phyloP scores from a whole-genome alignment of 2,888 invertebrate species.

The Eueremaeus valkanovi region DNA sequence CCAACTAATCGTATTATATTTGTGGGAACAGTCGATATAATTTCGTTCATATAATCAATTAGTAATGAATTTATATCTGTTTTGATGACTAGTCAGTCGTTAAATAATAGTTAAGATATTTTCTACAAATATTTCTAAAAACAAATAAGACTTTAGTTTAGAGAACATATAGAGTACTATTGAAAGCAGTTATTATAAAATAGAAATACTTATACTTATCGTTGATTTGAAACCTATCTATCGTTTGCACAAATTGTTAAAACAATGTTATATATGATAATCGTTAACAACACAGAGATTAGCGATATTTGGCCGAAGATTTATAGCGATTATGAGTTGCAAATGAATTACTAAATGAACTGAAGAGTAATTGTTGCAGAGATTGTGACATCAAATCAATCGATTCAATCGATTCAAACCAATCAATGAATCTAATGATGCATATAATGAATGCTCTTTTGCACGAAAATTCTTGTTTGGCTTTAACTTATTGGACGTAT shows the following conservation, averaged over 20 bases:
- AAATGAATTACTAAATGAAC: neutral
- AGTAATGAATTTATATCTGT: too few species aligned
- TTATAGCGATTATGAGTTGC: neutral
- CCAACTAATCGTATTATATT: too few species aligned
- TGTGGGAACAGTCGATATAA: neutral
- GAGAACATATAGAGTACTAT: neutral
- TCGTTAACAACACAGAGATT: slow-evolving; percentile 20
- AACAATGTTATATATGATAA: neutral
- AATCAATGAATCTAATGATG: slow-evolving; percentile 7
- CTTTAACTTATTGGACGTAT: slow-evolving; percentile 32
- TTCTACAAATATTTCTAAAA: neutral
- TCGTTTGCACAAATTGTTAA: slow-evolving; percentile 28
- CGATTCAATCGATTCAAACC: neutral
- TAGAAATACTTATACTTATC: slow-evolving; percentile 32
- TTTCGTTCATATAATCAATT: neutral
- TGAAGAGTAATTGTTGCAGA: slow-evolving; percentile 9
- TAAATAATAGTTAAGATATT: neutral
- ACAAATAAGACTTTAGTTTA: neutral
- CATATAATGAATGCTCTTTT: slow-evolving; percentile 33
- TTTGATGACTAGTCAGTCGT: slow-evolving; percentile 14
- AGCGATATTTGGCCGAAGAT: neutral
- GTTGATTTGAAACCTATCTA: slow-evolving; percentile 35
- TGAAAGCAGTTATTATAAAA: slow-evolving; percentile 5
- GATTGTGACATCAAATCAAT: slow-evolving; percentile 23
- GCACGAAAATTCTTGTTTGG: slow-evolving; percentile 13